Evolutionary conservation across 2,113 vertebrate genomes (phyloP), one percentile per base, ranked within the genome.

Genomic region (Eulemur rufifrons): DNA sequence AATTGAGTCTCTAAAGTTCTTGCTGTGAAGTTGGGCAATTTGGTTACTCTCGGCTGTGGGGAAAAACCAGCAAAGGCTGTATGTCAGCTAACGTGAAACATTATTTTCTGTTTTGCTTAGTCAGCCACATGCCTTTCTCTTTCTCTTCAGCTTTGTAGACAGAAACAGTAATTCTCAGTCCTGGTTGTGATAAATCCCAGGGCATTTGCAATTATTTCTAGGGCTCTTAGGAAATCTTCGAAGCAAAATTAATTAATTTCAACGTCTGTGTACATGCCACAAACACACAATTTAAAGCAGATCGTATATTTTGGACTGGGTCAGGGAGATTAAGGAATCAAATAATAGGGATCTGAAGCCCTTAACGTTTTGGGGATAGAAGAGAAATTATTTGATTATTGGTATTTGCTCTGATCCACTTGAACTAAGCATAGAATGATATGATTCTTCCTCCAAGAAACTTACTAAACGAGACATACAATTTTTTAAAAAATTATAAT

Each of bases 251-350:
- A 87, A 93, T 39, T 63, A 59, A 90, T 56, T 76, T 93, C 34
- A 66, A 27, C 29, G 27, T 96, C 20, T 27, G 29, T 39, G 82
- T n/a, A 29, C 61, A 86, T 17, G 21, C 10, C n/a, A 50, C 8
- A 82, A 32, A 71, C 52, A 89, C 27, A 91, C 45, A 66, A 85
- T 37, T 71, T n/a, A 87, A 73, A 95, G 77, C 27, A 93, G 77
- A 84, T 54, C 27, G n/a, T 61, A 10, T 71, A 71, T 69, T 96
- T 71, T 52, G 84, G 45, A 87, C 29, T 54, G 32, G 37, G 23
- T 32, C 73, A 89, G 39, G 21, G 42, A 66, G 66, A 45, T 47
- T 17, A 71, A 91, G 32, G 73, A 66, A 32, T 89, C 32, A 50
- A 39, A 92, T 2, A 37, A 6, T 20, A 66, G 14, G n/a, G 32